phyloP scores from a whole-genome alignment of 2,888 invertebrate species.

The Eupithecia pulchellata region DNA sequence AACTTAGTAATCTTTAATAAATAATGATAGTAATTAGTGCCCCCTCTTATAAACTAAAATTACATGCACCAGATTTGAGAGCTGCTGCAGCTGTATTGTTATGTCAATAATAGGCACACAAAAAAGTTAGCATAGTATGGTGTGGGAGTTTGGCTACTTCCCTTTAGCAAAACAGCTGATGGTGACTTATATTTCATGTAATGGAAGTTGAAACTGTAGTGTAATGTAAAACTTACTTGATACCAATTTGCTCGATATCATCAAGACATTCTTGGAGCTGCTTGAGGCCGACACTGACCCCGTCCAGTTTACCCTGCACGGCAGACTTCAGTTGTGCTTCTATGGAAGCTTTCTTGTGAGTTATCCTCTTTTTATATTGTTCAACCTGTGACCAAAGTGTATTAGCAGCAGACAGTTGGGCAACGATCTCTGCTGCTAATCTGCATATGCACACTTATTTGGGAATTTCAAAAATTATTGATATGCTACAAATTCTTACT shows the following conservation, averaged over 20 bases:
- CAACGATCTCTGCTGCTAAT: neutral
- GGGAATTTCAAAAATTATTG: neutral
- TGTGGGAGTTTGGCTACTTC: neutral
- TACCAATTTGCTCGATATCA: conserved; percentile 91
- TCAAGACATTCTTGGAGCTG: conserved; percentile 94
- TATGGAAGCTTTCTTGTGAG: conserved; percentile 94
- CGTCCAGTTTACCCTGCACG: conserved; percentile 98
- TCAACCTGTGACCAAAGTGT: conserved; percentile 83
- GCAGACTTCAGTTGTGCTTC: conserved; percentile 99
- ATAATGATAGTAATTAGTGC: neutral
- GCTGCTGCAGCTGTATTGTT: too few relatives aligned
- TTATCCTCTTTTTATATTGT: conserved; percentile 90
- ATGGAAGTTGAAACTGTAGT: neutral
- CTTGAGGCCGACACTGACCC: conserved; percentile 96
- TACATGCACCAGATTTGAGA: neutral
- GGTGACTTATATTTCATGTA: neutral
- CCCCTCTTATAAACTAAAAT: neutral
- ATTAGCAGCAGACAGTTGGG: neutral
- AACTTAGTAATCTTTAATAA: neutral
- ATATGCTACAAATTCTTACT: conserved; percentile 66
- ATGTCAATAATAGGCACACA: too few relatives aligned
- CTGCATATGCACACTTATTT: neutral
- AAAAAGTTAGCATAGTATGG: neutral
- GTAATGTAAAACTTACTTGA: conserved; percentile 65
- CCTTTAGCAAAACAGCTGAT: neutral